Base-by-base conservation (phyloP, 2,113 vertebrate genomes). In the Forbesichthys papilliferus region DNA sequence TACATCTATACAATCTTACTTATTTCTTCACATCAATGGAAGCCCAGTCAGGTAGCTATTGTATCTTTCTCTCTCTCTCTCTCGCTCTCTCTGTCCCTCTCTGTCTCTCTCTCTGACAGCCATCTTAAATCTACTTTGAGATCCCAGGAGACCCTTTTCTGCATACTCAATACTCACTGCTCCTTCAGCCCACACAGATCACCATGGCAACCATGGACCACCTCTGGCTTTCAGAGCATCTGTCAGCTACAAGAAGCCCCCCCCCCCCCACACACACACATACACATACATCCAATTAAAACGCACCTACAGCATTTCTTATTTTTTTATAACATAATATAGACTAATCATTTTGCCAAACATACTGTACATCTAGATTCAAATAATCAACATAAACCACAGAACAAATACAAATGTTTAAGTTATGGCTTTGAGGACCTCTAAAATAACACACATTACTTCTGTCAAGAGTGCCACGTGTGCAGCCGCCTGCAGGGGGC, bases 121-220 rank as follows among this genome's bases (percentile, higher is more conserved):
- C 83, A 87, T 89, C 86, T 91, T 85, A 80, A 86, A 85, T 76
- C 82, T 86, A 83, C 87, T 86, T 81, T 81, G 71, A 73, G 71
- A 83, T 93, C 93, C 92, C 92, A 74, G 80, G 91, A 91, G 93
- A 93, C 87, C 79, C 84, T 91, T 84, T 90, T 88, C 66, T 73
- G 83, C 92, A 89, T 60, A 81, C 89, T 93, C 90, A 91, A 88
- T 92, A 89, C 86, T 90, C 89, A 82, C 81, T 81, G 79, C 87
- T 90, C 88, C 85, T 90, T 87, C 87, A 90, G 81, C 88, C 81
- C 89, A 82, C 82, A 85, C 71, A 0, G 90, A 42, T 95, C 89
- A 42, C 91, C 91, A 94, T 95, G 88, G 93, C 86, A 93, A 95
- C 94, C 72, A 14, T 8, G 66, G 83, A 86, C 87, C 86, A 87